phyloP scores from a whole-genome alignment of 2,888 invertebrate species.

The Mellilla xanthometata region DNA sequence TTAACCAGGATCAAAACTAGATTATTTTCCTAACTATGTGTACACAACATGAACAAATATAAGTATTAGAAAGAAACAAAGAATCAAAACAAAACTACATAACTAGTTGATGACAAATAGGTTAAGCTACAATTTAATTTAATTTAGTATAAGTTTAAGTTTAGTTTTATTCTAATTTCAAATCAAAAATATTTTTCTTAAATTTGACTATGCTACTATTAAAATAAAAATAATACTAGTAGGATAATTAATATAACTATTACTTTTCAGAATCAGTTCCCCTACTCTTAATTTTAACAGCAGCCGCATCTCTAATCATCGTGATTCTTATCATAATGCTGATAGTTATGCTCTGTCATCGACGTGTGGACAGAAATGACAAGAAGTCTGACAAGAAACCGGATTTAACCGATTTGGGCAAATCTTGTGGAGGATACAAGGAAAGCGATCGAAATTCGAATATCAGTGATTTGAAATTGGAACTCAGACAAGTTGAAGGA shows the following conservation, averaged over 20 bases:
- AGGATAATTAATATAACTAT: background rate
- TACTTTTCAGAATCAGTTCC: conserved; percentile 87
- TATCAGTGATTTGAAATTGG: conserved; percentile 95
- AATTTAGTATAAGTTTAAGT: too few species aligned
- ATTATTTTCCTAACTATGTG: too few species aligned
- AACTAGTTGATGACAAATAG: too few species aligned
- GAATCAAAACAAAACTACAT: too few species aligned
- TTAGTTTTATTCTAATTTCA: too few species aligned
- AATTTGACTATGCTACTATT: too few species aligned
- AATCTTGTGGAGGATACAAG: conserved; percentile 75
- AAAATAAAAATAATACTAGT: too few species aligned
- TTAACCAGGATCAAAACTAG: too few species aligned
- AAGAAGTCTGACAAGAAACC: conserved; percentile 83
- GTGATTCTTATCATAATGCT: conserved; percentile 91
- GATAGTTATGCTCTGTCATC: conserved; percentile 88
- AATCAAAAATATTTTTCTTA: too few species aligned
- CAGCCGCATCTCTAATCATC: conserved; percentile 89
- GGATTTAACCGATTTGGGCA: conserved; percentile 68
- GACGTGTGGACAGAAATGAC: conserved; percentile 67
- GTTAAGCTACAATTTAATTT: too few species aligned
- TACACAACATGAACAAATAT: too few species aligned
- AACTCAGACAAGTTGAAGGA: conserved; percentile 91
- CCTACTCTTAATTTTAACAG: conserved; percentile 88
- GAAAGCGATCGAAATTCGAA: conserved; percentile 94
- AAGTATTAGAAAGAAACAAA: too few species aligned